Conservation (phyloP, 2,797 vertebrate genomes). For the Garrulus glandarius region DNA sequence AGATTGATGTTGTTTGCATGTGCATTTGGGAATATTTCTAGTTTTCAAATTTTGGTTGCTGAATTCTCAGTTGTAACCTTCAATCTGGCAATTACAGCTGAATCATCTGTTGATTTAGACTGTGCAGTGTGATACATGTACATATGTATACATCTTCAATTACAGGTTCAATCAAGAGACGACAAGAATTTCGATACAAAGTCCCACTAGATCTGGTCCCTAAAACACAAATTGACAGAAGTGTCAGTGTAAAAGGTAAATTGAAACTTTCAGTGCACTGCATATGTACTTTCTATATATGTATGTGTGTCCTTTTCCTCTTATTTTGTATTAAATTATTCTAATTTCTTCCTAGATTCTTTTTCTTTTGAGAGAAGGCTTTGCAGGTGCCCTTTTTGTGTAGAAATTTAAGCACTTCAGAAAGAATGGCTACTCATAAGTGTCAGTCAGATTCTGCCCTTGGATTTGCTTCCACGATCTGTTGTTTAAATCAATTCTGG, state of each 20-base stretch:
- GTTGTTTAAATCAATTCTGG: background rate
- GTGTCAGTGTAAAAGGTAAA: constrained; percentile 85
- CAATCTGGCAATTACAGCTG: background rate
- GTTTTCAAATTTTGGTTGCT: background rate
- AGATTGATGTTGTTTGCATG: background rate
- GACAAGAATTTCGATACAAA: constrained; percentile 77
- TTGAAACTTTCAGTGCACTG: background rate
- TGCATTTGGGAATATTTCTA: background rate
- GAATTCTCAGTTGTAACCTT: background rate
- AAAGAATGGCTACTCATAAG: fast-evolving
- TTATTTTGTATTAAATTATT: background rate
- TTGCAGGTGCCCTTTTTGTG: background rate
- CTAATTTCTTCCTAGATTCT: background rate
- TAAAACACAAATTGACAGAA: constrained; percentile 80
- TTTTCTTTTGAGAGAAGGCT: background rate
- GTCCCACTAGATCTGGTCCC: constrained; percentile 84
- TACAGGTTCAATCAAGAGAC: constrained; percentile 65
- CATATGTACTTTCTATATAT: background rate
- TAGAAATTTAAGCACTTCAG: background rate
- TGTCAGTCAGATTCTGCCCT: background rate
- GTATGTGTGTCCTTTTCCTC: background rate
- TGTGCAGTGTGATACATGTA: background rate
- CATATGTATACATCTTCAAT: background rate
- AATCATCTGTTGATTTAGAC: background rate
- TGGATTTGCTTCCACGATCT: background rate